Evolutionary conservation across 2,113 vertebrate species (phyloP), one percentile per base, ranked within the genome.

Genomic region (Candoia aspera): DNA sequence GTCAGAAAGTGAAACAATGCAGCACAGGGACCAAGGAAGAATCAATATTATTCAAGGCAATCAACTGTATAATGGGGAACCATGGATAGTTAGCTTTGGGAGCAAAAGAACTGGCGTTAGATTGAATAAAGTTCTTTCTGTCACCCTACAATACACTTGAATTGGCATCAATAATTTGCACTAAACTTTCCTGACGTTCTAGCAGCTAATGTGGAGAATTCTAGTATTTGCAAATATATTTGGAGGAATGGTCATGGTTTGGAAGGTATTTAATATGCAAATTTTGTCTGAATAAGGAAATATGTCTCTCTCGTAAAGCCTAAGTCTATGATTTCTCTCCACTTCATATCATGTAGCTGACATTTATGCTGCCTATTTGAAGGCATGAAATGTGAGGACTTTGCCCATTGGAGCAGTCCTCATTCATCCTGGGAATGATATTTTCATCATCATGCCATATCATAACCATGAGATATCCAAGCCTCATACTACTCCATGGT

Each of bases 21-120:
- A 90, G 59, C 46, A 1, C 0, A 73, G 53, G 8, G 90, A 55
- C 86, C 73, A 84, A 37, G 73, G 91, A 90, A 84, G 42, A 55
- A 92, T 87, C 19, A 0, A 26, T 88, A 73, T 92, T n/a, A 73
- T 90, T 94, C 86, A 90, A 90, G 54, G 57, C 0, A 13, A 84
- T 92, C 91, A 87, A 92, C 73, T 93, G 92, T 49, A 58, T 42
- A 88, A 92, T 24, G 91, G 87, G 60, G 92, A 93, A 60, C 23
- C 13, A 37, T 46, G 26, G 33, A n/a, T 29, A 46, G 58, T 42
- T 49, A 79, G 85, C 37, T 92, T 0, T 3, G 2, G 57, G 64
- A 42, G 2, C n/a, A 64, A 53, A 33, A 88, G 88, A 86, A 6
- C 21, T 24, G 86, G 85, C 15, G 0, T 24, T 10, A 24, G 33